phyloP scores from a whole-genome alignment of 2,888 invertebrate species.

The Cataglyphis cursor region DNA sequence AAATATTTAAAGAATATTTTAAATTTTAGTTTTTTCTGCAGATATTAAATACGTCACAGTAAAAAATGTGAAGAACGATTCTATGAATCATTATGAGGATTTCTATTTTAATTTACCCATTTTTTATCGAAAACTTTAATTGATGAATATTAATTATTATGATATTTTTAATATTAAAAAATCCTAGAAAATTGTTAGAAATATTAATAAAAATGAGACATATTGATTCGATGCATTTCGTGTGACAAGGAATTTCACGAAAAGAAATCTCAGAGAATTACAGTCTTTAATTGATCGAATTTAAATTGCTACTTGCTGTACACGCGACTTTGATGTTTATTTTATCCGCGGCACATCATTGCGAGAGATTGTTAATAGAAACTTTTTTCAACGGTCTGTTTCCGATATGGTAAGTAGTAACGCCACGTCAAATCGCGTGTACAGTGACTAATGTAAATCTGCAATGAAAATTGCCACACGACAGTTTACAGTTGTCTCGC shows the following conservation, averaged over 20 bases:
- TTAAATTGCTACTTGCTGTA: slow-evolving; percentile 23
- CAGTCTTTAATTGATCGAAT: slow-evolving; percentile 4
- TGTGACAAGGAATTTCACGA: background rate
- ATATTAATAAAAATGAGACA: background rate
- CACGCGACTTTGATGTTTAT: slow-evolving; percentile 27
- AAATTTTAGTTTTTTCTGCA: background rate
- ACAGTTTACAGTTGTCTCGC: slow-evolving; percentile 21
- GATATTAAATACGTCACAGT: background rate
- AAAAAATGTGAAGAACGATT: background rate
- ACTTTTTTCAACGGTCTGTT: slow-evolving; percentile 16
- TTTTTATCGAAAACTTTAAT: background rate
- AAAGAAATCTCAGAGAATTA: slow-evolving; percentile 24
- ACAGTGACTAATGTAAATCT: slow-evolving; percentile 28
- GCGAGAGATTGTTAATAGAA: slow-evolving; percentile 40
- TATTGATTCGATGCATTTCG: background rate
- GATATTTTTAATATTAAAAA: background rate
- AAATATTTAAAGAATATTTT: background rate
- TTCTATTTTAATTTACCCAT: background rate
- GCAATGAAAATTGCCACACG: slow-evolving; percentile 29
- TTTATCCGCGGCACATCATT: slow-evolving; percentile 21
- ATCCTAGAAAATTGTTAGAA: background rate
- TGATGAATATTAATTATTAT: background rate
- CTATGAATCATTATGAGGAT: background rate
- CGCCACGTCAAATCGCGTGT: slow-evolving; percentile 38
- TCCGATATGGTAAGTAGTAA: slow-evolving; percentile 38